phyloP scores from a whole-genome alignment of 2,888 invertebrate species.

The Bellardia bayeri region DNA sequence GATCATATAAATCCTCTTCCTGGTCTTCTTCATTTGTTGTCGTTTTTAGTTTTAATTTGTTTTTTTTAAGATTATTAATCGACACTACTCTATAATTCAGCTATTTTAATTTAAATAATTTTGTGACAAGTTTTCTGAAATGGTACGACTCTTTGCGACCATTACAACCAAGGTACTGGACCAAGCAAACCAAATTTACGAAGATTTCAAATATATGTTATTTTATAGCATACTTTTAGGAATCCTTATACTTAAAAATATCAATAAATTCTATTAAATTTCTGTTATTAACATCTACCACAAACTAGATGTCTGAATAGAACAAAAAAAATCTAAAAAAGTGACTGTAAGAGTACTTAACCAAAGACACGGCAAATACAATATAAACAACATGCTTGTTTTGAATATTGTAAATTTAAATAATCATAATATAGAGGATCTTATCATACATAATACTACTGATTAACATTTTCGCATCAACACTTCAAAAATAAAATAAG shows the following conservation, averaged over 20 bases:
- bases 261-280: not conserved
- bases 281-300: not conserved
- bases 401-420: not conserved
- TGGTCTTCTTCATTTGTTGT: no score
- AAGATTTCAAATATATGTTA: no score
- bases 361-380: not conserved
- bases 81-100: no score
- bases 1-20: no score
- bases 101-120: no score
- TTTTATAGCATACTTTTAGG: not conserved
- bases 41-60: no score
- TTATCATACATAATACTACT: not conserved
- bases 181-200: no score
- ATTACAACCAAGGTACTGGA: no score
- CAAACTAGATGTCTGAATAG: constrained; percentile 1
- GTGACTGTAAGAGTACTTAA: not conserved
- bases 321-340: not conserved
- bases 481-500: not conserved
- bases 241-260: not conserved
- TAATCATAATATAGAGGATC: constrained; percentile 14
- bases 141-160: no score
- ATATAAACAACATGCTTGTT: not conserved
- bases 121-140: no score
- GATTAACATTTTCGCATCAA: constrained; percentile 9
- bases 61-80: no score